These are phyloP conservation scores for Hanleya hanleyi DNA, from an alignment of 2,888 invertebrate species.

Conservation along the genomic window DNA sequence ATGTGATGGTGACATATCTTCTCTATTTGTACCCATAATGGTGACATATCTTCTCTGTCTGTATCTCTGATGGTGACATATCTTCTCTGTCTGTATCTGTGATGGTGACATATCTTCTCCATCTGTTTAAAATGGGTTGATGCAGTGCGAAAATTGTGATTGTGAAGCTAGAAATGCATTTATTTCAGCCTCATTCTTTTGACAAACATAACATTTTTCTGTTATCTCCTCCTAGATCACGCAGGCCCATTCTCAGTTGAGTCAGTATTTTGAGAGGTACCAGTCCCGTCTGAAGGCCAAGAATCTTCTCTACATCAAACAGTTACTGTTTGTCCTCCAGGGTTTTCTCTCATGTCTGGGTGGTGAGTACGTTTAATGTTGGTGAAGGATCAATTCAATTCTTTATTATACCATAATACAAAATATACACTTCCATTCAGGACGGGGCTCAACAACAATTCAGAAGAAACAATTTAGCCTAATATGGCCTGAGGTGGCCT, in stretches of 20 bases:
- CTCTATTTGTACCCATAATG: no score
- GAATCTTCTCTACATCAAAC: conserved; percentile 87
- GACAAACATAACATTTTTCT: background rate
- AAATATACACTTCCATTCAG: background rate
- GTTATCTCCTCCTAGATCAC: conserved; percentile 42
- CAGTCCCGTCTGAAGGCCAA: conserved; percentile 83
- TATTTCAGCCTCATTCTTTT: no score
- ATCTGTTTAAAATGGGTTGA: background rate
- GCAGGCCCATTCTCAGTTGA: conserved; percentile 71
- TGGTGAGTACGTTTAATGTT: no score
- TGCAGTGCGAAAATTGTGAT: no score
- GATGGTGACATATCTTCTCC: no score
- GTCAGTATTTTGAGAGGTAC: conserved; percentile 76
- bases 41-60: no score
- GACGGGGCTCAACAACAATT: background rate
- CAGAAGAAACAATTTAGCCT: background rate
- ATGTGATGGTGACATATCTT: no score
- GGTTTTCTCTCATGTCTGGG: conserved; percentile 60
- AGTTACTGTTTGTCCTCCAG: conserved; percentile 85
- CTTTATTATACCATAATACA: background rate
- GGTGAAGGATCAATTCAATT: background rate
- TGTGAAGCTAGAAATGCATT: no score
- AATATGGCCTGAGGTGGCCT: no score
- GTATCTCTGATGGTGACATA: no score
- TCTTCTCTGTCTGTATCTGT: no score